Percentiles rank a stretch among this genome's conserved stretches.
Evolutionary conservation across 2,113 vertebrate genomes (phyloP).

Genomic region (Protomyctophum bolini): DNA sequence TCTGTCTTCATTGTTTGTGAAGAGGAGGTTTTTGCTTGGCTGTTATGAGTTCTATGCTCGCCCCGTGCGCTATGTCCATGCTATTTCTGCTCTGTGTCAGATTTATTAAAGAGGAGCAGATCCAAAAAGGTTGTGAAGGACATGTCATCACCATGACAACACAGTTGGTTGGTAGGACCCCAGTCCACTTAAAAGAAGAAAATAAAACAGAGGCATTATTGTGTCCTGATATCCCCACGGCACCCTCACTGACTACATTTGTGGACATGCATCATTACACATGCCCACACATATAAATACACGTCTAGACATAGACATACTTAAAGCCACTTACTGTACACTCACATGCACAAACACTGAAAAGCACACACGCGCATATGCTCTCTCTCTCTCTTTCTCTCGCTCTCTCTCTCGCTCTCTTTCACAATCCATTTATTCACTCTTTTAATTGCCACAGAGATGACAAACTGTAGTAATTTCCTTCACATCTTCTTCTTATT

Average conservation of each 20-base stretch:
- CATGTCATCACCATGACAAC: constrained; percentile 76
- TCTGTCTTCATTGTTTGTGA: no score
- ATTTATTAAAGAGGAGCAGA: constrained; percentile 61
- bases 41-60: no score
- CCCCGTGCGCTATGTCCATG: constrained; percentile 32
- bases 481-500: constrained; percentile 69
- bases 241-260: neutral
- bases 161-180: constrained; percentile 67
- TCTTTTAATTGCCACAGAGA: constrained; percentile 65
- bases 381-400: constrained; percentile 17
- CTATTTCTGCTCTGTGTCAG: constrained; percentile 55
- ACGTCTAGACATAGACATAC: neutral
- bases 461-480: constrained; percentile 73
- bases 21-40: no score
- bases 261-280: constrained; percentile 10
- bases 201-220: constrained; percentile 31
- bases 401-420: constrained; percentile 10
- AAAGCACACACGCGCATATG: constrained; percentile 19
- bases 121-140: constrained; percentile 72
- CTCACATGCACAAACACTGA: neutral
- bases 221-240: constrained; percentile 24
- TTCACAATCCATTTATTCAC: constrained; percentile 66
- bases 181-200: constrained; percentile 65
- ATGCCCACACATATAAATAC: constrained; percentile 3
- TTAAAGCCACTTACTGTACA: neutral